These are phyloP conservation scores for Caranx ignobilis DNA, from an alignment of 2,113 vertebrate genomes.

Conservation along the genomic window DNA sequence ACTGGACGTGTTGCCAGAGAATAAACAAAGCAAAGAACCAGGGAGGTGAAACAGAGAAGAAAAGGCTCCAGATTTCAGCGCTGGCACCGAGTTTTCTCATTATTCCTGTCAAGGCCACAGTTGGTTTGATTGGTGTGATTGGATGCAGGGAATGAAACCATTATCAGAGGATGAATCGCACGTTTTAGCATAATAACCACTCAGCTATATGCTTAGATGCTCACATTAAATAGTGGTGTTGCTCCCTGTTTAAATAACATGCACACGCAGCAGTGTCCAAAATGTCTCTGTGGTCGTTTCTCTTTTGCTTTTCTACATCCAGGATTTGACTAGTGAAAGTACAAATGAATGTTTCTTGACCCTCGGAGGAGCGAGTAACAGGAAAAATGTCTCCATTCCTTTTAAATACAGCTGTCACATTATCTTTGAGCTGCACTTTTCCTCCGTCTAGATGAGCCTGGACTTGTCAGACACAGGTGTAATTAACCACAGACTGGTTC, in stretches of 20 bases:
- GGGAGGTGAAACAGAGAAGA: not conserved
- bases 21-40: not conserved
- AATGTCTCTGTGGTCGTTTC: not conserved
- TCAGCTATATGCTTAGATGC: slow-evolving; percentile 28
- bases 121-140: slow-evolving; percentile 2
- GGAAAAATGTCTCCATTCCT: too few species aligned
- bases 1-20: not conserved
- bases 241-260: slow-evolving; percentile 22
- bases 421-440: not conserved
- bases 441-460: too few species aligned
- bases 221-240: slow-evolving; percentile 18
- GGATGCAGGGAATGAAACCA: slow-evolving; percentile 8
- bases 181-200: slow-evolving; percentile 5
- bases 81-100: not conserved
- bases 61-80: not conserved
- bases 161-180: slow-evolving; percentile 18
- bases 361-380: too few species aligned
- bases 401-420: too few species aligned
- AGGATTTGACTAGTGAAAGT: too few species aligned
- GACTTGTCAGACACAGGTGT: too few species aligned
- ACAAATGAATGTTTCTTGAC: too few species aligned
- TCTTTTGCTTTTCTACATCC: too few species aligned
- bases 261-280: not conserved
- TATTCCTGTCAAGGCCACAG: slow-evolving; percentile 8
- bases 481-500: too few species aligned